Evolutionary conservation across 2,113 vertebrate species (phyloP), one percentile per base, ranked within the genome.

Genomic region (Cavia porcellus): DNA sequence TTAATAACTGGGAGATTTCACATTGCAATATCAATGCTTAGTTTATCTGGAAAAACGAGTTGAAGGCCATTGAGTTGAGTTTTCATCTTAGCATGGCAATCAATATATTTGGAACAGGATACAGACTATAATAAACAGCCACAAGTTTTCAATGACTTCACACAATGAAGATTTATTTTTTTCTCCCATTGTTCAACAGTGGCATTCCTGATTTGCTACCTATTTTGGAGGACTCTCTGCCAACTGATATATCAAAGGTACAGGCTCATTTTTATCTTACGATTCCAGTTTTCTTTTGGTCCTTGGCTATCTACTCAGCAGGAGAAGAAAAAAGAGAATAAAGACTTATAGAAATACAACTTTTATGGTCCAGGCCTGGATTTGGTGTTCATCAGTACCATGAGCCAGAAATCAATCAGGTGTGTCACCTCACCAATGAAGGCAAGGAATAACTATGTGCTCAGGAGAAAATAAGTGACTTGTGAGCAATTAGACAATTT

Each of bases 41-140:
- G 17, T 92, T 93, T 84, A 42, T 85, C 59, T 62, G 57, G 14
- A 64, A 87, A 90, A 80, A 62, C 79, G 25, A 64, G 20, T 84
- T 47, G 38, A 72, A 94, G 81, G 84, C 30, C 64, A 30, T 50
- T 38, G 38, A 38, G 38, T 38, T 38, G 66, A 57, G 24, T 10
- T 50, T 74, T 38, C 25, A 38, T 79, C 86, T 68, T 59, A 62
- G 35, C n/a, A 45, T 7, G 22, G 32, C 4, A 59, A 68, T 70
- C 4, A 59, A 68, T 70, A 74, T 89, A 85, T 15, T 47, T 11
- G 50, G 13, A 24, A 35, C 6, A 86, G 25, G 35, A 32, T 89
- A 35, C 77, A 50, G 52, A 91, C 59, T 62, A 2, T 82, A 93
- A 89, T 74, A 79, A 97, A 88, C 4, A 92, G 61, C 25, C 24